Evolutionary conservation across 2,888 invertebrate species (phyloP).

Genomic region (Nemapogon koenigi): DNA sequence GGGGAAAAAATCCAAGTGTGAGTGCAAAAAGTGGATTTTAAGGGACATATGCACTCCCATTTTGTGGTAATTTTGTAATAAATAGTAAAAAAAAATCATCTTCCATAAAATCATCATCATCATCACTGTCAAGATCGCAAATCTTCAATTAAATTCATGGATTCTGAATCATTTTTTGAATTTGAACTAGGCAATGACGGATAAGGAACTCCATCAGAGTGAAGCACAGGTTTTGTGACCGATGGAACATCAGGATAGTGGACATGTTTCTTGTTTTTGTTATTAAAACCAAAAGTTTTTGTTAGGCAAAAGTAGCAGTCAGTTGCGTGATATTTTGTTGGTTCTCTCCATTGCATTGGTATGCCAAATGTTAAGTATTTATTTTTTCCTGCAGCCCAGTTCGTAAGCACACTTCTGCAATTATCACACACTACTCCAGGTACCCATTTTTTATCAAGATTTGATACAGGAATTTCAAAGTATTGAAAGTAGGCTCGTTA

Average conservation of each 20-base stretch:
- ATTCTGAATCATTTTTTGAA: not conserved
- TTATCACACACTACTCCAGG: not conserved
- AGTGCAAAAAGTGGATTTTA: conserved; percentile 29
- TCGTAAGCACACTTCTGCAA: not conserved
- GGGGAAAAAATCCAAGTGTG: conserved; percentile 28
- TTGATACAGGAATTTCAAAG: not conserved
- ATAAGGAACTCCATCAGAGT: not conserved
- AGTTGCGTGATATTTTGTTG: too few relatives aligned
- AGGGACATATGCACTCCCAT: conserved; percentile 21
- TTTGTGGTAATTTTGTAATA: not conserved
- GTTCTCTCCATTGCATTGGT: conserved; percentile 1
- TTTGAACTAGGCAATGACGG: not conserved
- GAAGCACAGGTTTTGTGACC: not conserved
- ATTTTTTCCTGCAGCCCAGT: conserved; percentile 2
- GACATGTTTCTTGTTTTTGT: not conserved
- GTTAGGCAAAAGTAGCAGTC: conserved; percentile 1
- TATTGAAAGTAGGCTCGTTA: conserved; percentile 1
- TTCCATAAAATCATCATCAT: too few relatives aligned
- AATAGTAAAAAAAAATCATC: not conserved
- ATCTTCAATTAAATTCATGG: too few relatives aligned
- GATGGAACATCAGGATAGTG: not conserved
- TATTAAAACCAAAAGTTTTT: not conserved
- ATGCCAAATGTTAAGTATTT: conserved; percentile 2
- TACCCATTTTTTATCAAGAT: conserved; percentile 1
- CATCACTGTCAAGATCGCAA: too few relatives aligned